phyloP scores from a whole-genome alignment of 2,888 invertebrate genomes.

The Congeria kusceri region DNA sequence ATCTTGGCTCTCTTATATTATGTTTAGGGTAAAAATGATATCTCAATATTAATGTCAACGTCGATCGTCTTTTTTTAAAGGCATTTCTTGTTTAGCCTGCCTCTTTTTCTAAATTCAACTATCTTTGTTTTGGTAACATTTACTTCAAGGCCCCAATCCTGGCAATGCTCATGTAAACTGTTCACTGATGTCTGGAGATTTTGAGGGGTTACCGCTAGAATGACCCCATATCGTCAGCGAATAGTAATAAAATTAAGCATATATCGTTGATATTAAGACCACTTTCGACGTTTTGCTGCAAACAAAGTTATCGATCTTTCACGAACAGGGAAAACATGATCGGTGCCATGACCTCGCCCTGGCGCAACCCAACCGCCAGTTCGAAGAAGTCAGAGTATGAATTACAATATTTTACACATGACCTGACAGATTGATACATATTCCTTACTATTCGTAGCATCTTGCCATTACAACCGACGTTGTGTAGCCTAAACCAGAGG shows the following conservation, averaged over 20 bases:
- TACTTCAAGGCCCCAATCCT: no score
- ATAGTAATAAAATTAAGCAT: constrained; percentile 21
- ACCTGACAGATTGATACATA: constrained; percentile 33
- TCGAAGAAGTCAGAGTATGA: constrained; percentile 30
- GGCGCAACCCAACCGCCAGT: constrained; percentile 25
- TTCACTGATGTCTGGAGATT: no score
- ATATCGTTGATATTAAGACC: constrained; percentile 30
- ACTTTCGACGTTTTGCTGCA: constrained; percentile 9
- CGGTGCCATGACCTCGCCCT: constrained; percentile 29
- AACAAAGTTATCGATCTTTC: constrained; percentile 34
- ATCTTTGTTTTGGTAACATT: no score
- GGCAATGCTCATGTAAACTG: no score
- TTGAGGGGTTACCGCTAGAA: no score
- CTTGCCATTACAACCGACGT: constrained; percentile 25
- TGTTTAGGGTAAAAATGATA: no score
- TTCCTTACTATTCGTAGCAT: constrained; percentile 16
- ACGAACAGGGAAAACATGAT: constrained; percentile 34
- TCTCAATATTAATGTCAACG: no score
- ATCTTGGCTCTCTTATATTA: no score
- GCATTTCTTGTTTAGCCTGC: no score
- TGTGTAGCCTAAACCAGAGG: constrained; percentile 24
- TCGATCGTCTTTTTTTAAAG: no score
- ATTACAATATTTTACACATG: constrained; percentile 24
- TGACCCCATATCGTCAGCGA: constrained; percentile 44
- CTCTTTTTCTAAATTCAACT: no score